Conservation (phyloP, 2,888 invertebrate genomes). For the Leptopterna dolabrata region DNA sequence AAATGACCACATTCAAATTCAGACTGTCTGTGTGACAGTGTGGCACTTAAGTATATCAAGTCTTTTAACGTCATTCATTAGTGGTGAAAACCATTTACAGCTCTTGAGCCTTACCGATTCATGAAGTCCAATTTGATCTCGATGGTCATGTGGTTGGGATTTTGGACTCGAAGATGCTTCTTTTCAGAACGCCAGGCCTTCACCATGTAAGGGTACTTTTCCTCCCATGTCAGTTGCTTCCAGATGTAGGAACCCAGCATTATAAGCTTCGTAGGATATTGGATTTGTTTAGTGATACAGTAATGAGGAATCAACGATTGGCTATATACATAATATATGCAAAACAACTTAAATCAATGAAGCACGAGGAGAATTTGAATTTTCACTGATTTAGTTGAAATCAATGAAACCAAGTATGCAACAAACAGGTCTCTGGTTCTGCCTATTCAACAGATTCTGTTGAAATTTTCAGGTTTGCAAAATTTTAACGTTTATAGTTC, state of each 20-base stretch:
- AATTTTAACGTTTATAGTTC: too few species aligned
- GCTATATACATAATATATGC: not conserved
- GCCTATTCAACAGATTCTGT: too few species aligned
- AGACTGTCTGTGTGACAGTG: too few species aligned
- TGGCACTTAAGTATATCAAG: too few species aligned
- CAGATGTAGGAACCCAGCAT: conserved; percentile 17
- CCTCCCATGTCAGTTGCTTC: conserved; percentile 39
- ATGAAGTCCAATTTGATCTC: conserved; percentile 8
- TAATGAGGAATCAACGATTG: not conserved
- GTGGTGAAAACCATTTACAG: too few species aligned
- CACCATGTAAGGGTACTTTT: conserved; percentile 28
- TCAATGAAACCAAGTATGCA: too few species aligned
- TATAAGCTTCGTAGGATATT: not conserved
- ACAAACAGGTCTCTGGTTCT: too few species aligned
- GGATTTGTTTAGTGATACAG: not conserved
- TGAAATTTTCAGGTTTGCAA: too few species aligned
- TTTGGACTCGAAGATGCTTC: not conserved
- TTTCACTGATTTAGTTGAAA: too few species aligned
- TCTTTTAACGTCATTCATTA: too few species aligned
- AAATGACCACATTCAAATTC: too few species aligned
- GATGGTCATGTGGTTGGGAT: not conserved
- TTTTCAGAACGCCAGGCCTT: conserved; percentile 10
- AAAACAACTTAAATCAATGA: not conserved
- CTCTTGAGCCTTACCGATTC: conserved; percentile 19
- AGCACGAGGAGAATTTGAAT: not conserved